Conservation (phyloP, 2,888 invertebrate genomes). For the Lithophane leautieri region DNA sequence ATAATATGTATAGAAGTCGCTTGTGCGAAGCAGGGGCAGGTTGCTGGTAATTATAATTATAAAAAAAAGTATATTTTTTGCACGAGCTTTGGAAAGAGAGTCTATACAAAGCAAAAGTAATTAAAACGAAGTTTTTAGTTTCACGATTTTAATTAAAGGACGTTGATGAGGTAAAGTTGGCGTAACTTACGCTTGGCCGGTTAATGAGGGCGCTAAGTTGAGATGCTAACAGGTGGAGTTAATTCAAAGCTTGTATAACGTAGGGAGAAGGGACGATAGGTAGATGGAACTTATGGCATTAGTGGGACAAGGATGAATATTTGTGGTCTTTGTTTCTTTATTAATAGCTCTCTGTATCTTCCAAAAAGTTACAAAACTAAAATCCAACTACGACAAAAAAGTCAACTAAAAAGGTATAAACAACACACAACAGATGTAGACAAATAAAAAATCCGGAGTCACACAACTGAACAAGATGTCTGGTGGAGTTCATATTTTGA, state of each 20-base stretch:
- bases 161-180: constrained; percentile 43
- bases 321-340: too few relatives aligned
- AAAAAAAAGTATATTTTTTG: neutral
- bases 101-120: constrained; percentile 42
- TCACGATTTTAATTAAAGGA: constrained; percentile 55
- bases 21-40: too few relatives aligned
- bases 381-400: too few relatives aligned
- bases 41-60: neutral
- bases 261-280: neutral
- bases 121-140: constrained; percentile 50
- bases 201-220: constrained; percentile 39
- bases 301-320: too few relatives aligned
- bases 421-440: too few relatives aligned
- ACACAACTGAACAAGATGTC: too few relatives aligned
- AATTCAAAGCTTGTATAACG: neutral
- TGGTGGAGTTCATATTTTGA: too few relatives aligned
- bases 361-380: too few relatives aligned
- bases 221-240: constrained; percentile 27
- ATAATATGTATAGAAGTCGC: too few relatives aligned
- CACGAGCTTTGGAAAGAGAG: neutral
- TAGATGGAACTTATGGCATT: constrained; percentile 2
- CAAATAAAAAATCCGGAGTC: too few relatives aligned
- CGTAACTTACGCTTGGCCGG: constrained; percentile 24
- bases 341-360: too few relatives aligned
- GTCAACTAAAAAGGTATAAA: too few relatives aligned